Evolutionary conservation across 1,140 invertebrate species (phyloP).

Genomic region (Plectus sambesii): DNA sequence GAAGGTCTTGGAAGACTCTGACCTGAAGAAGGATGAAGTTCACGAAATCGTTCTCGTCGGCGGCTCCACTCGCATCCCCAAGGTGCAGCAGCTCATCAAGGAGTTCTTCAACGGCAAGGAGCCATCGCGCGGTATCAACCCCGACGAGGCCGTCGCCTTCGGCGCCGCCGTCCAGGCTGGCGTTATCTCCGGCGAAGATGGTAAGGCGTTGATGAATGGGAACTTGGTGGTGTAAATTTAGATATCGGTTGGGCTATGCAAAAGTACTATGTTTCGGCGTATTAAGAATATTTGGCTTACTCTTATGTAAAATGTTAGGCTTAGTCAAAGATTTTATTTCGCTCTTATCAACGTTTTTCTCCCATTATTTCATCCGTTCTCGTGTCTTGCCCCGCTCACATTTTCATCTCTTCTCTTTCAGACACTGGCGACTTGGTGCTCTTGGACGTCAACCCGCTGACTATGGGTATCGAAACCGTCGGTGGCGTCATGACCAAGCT

Average conservation of each 20-base stretch:
- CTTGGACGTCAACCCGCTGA: constrained; percentile 92
- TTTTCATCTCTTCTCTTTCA: constrained; percentile 51
- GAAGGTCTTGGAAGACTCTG: constrained; percentile 86
- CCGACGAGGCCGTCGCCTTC: constrained; percentile 88
- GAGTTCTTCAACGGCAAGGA: constrained; percentile 98
- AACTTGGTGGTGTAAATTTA: too few relatives aligned
- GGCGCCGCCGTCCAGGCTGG: constrained; percentile 97
- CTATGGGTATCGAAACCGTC: constrained; percentile 97
- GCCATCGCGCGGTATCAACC: constrained; percentile 92
- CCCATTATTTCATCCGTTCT: not conserved
- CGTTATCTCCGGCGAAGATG: constrained; percentile 54
- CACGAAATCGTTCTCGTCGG: constrained; percentile 98
- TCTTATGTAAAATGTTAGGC: not conserved
- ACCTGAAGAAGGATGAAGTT: constrained; percentile 96
- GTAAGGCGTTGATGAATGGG: too few relatives aligned
- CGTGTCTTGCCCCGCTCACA: not conserved
- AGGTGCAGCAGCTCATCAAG: constrained; percentile 94
- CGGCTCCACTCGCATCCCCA: constrained; percentile 96
- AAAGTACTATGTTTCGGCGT: constrained; percentile 1
- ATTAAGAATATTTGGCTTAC: not conserved
- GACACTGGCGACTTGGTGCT: constrained; percentile 91
- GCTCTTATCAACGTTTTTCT: too few relatives aligned
- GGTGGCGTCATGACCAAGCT: constrained; percentile 99
- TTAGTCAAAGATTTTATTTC: not conserved
- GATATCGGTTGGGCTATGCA: not conserved